Evolutionary conservation across 1,140 invertebrate genomes (phyloP).

Genomic region (Scylla paramamosain): DNA sequence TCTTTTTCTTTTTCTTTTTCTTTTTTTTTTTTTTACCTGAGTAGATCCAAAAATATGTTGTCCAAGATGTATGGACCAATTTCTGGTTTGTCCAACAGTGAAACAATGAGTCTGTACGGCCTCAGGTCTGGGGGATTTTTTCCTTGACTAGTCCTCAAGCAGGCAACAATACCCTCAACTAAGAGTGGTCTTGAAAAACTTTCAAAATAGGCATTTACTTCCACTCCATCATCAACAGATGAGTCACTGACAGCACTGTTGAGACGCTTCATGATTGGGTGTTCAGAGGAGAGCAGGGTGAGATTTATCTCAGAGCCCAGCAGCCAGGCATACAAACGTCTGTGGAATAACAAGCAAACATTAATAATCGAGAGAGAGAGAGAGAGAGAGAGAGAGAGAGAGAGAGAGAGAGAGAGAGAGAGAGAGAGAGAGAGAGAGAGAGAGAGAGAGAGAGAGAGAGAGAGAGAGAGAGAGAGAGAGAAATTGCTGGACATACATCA

Average conservation of each 20-base stretch:
- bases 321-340: conserved; percentile 91
- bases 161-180: conserved; percentile 81
- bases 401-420: too few relatives aligned
- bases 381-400: too few relatives aligned
- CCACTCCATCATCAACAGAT: conserved; percentile 78
- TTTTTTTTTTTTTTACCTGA: conserved; percentile 83
- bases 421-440: too few relatives aligned
- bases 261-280: conserved; percentile 80
- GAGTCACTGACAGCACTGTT: conserved; percentile 78
- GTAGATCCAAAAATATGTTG: conserved; percentile 91
- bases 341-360: conserved; percentile 78
- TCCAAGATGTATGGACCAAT: conserved; percentile 92
- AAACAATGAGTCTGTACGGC: conserved; percentile 92
- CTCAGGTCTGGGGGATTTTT: conserved; percentile 85
- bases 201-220: conserved; percentile 86
- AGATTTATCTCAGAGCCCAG: conserved; percentile 85
- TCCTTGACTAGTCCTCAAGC: conserved; percentile 80
- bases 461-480: too few relatives aligned
- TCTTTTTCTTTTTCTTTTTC: conserved; percentile 38
- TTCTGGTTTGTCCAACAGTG: conserved; percentile 93
- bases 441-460: too few relatives aligned
- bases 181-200: conserved; percentile 85
- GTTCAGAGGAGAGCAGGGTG: conserved; percentile 82
- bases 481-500: too few relatives aligned
- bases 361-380: background rate